phyloP scores from a whole-genome alignment of 2,888 invertebrate genomes.

The Aphodius granarius region DNA sequence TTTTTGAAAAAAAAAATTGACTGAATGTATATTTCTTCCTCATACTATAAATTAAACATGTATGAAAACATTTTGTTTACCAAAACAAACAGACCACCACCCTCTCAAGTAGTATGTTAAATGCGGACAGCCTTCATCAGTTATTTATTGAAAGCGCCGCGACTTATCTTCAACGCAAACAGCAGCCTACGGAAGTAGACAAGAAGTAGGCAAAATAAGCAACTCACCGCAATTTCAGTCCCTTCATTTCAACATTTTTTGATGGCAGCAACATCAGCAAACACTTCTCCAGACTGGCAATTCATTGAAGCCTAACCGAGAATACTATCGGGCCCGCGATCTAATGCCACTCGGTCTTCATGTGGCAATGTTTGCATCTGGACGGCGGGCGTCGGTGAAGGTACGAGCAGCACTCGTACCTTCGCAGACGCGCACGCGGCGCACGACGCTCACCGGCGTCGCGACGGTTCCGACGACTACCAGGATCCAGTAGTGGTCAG shows the following conservation, averaged over 20 bases:
- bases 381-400: constrained; percentile 4
- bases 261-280: not conserved
- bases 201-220: not conserved
- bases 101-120: not conserved
- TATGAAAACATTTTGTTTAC: no score
- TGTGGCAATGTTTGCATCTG: constrained; percentile 13
- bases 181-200: not conserved
- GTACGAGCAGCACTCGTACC: no score
- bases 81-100: not conserved
- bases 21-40: no score
- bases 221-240: constrained; percentile 3
- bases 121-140: not conserved
- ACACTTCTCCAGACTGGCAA: constrained; percentile 10
- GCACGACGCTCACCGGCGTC: constrained; percentile 2
- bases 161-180: not conserved
- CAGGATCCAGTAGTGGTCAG: constrained; percentile 12
- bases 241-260: constrained; percentile 2
- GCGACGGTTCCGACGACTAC: constrained; percentile 3
- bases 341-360: not conserved
- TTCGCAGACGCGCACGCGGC: constrained; percentile 11
- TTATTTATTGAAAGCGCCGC: not conserved
- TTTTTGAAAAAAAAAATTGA: no score
- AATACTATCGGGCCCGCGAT: constrained; percentile 10
- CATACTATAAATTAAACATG: no score
- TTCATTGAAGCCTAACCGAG: constrained; percentile 10